Percentiles rank a stretch among this genome's conserved stretches.
Conservation (phyloP, 2,113 vertebrate species). For the Ovis canadensis region DNA sequence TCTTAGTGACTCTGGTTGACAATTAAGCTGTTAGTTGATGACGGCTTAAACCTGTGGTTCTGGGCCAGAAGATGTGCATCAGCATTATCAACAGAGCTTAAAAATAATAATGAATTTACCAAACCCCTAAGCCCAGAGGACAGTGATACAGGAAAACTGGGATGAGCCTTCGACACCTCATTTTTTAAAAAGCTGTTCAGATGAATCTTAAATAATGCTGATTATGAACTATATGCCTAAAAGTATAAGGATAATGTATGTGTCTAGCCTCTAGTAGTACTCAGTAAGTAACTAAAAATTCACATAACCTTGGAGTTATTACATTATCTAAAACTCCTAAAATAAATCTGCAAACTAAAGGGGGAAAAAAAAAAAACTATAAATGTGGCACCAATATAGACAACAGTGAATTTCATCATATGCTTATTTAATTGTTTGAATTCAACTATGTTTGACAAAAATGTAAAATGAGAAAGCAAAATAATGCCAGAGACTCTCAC, state of each 20-base stretch:
- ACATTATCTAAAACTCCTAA: constrained; percentile 16
- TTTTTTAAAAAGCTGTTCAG: constrained; percentile 6
- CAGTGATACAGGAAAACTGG: neutral
- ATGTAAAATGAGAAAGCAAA: neutral
- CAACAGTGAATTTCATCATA: neutral
- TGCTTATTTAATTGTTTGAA: neutral
- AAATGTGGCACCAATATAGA: neutral
- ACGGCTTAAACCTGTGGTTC: constrained; percentile 17
- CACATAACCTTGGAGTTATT: neutral
- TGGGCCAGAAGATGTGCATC: neutral
- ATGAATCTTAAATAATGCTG: neutral
- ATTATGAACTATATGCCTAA: neutral
- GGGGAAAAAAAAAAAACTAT: neutral
- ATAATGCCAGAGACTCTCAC: neutral
- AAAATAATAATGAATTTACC: neutral
- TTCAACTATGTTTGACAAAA: constrained; percentile 1
- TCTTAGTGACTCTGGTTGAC: constrained; percentile 41
- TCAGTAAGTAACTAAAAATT: constrained; percentile 1
- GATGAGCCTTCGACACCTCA: neutral
- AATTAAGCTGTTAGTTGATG: neutral
- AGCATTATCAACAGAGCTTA: neutral
- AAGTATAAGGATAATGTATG: neutral
- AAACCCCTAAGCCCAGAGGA: neutral
- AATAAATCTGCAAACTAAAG: constrained; percentile 8
- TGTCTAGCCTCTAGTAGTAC: neutral